These are phyloP conservation scores for Agrilus planipennis DNA, from an alignment of 1,140 invertebrate species.

Conservation along the genomic window DNA sequence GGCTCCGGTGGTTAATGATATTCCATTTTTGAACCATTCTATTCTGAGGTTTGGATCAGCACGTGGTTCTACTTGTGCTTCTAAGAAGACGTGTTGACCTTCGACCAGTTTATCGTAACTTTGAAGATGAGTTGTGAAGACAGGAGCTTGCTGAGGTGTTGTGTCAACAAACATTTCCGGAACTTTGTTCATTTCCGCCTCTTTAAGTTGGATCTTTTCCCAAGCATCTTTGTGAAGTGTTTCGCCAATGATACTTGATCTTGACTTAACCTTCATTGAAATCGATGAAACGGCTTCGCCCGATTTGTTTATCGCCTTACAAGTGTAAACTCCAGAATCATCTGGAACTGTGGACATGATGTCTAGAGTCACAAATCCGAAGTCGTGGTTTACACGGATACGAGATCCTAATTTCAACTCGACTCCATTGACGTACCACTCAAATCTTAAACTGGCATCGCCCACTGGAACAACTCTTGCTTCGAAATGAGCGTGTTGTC, in stretches of 20 bases:
- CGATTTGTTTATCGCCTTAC: conserved; percentile 80
- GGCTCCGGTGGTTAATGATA: conserved; percentile 71
- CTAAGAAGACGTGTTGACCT: conserved; percentile 82
- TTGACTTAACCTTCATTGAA: conserved; percentile 72
- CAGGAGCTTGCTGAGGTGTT: conserved; percentile 71
- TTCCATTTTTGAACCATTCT: conserved; percentile 88
- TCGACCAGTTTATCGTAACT: conserved; percentile 78
- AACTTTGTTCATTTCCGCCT: conserved; percentile 78
- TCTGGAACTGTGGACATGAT: conserved; percentile 78
- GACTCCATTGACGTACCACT: conserved; percentile 91
- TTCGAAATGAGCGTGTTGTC: conserved; percentile 91
- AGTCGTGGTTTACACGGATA: conserved; percentile 82
- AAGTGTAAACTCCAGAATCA: conserved; percentile 87
- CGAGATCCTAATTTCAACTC: conserved; percentile 85
- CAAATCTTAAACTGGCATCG: conserved; percentile 77
- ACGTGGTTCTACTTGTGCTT: conserved; percentile 92
- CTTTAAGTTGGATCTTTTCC: conserved; percentile 79
- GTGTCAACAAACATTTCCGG: conserved; percentile 74
- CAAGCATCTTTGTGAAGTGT: conserved; percentile 76
- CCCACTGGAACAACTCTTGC: conserved; percentile 91
- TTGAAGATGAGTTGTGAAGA: conserved; percentile 82
- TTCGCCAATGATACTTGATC: conserved; percentile 66
- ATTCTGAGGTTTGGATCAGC: conserved; percentile 85
- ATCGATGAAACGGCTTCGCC: conserved; percentile 87
- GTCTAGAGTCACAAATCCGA: conserved; percentile 88